Evolutionary conservation across 2,797 vertebrate species (phyloP).

Genomic region (Argentina silus): DNA sequence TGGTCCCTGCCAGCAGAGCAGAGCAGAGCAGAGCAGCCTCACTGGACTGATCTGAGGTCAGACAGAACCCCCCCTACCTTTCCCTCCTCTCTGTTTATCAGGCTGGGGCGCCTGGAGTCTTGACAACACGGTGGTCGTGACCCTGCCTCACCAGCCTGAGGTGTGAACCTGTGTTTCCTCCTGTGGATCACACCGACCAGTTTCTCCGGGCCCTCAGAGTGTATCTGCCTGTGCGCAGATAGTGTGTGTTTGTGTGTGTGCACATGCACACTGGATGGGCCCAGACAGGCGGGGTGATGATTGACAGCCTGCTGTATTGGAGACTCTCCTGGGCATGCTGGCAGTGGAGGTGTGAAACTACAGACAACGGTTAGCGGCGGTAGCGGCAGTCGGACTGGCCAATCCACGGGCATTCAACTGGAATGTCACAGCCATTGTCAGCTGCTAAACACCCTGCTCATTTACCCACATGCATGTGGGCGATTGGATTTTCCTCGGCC

Average conservation of each 20-base stretch:
- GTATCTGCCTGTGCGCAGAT: background rate
- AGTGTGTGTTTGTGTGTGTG: slow-evolving; percentile 7
- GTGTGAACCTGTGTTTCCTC: slow-evolving; percentile 24
- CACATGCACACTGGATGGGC: background rate
- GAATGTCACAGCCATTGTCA: slow-evolving; percentile 44
- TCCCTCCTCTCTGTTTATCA: slow-evolving; percentile 28
- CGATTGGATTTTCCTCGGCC: slow-evolving; percentile 35
- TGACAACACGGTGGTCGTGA: slow-evolving; percentile 22
- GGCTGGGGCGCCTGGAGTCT: slow-evolving; percentile 31
- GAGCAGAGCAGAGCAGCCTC: slow-evolving; percentile 46
- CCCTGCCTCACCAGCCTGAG: slow-evolving; percentile 17
- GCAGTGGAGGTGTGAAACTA: slow-evolving; percentile 45
- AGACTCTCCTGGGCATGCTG: slow-evolving; percentile 33
- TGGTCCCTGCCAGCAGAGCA: slow-evolving; percentile 40
- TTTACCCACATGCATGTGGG: slow-evolving; percentile 20
- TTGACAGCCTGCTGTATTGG: slow-evolving; percentile 38
- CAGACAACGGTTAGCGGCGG: slow-evolving; percentile 40
- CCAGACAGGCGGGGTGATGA: slow-evolving; percentile 27
- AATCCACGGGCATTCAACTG: slow-evolving; percentile 21
- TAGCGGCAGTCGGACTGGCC: slow-evolving; percentile 17
- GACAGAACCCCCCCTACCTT: slow-evolving; percentile 32
- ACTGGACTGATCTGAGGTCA: slow-evolving; percentile 42
- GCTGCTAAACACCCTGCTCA: slow-evolving; percentile 36
- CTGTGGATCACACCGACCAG: background rate
- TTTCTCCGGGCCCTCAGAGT: background rate